Evolutionary conservation across 2,113 vertebrate genomes (phyloP), one percentile per base, ranked within the genome.

Genomic region (Sebastes fasciatus): DNA sequence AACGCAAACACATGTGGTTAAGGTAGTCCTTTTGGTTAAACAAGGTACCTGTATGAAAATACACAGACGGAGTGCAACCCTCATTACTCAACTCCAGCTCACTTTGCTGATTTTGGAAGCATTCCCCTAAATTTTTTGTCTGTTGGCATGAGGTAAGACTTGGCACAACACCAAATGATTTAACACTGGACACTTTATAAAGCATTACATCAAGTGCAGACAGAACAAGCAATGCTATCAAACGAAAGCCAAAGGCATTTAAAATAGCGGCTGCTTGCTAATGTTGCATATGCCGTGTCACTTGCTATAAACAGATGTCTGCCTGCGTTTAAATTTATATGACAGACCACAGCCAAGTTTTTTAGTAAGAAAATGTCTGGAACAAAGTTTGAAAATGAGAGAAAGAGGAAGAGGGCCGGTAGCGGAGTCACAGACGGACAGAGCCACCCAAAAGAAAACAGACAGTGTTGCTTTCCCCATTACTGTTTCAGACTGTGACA

Each of bases 381-480:
- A 65, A 55, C 42, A 34, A 55, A 64, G n/a, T 70, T 54, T 63
- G 12, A 45, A 19, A 46, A 43, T 16, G 43, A 46, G 46, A 70
- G 51, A 40, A 19, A 26, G 11, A 17, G 34, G 55, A 13, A 34
- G 60, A 43, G 7, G 58, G 5, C 51, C 61, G 6, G 80, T 88
- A 89, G 88, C 83, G 0, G 73, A 87, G 79, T 48, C 83, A 51
- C 84, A 86, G 82, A 91, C 42, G 40, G 90, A 93, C 91, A 84
- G 73, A 93, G 74, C 88, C 92, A 93, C 93, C 91, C 89, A 78
- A 93, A 91, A 87, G 78, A 91, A 91, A 92, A 86, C 86, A 87
- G 90, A 91, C 86, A 88, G 74, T 55, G 88, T 89, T 88, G 83
- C 88, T 86, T 69, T 88, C 69, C n/a, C 87, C 87, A 86, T 93